A percentile compares a stretch with the other conserved stretches of the same genome.
Evolutionary conservation across 2,797 vertebrate genomes (phyloP).

Genomic region (Spinibarbus caldwelli): DNA sequence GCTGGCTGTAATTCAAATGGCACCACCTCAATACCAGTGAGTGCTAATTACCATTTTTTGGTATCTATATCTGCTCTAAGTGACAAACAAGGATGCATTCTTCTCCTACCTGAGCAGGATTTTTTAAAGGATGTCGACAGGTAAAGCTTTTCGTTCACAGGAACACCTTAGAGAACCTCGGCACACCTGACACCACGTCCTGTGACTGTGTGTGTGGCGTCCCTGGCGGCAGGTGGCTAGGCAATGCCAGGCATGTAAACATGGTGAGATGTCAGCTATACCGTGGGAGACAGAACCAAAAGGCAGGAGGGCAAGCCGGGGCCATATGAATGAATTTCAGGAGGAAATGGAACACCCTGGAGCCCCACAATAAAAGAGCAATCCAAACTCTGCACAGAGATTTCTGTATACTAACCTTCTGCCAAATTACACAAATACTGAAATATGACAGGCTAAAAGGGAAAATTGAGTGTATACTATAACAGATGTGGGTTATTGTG

Average conservation of each 20-base stretch:
- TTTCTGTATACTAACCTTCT: background rate
- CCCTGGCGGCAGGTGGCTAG: conserved; percentile 53
- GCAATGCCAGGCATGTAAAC: conserved; percentile 43
- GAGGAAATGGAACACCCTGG: conserved; percentile 13
- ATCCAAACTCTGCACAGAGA: background rate
- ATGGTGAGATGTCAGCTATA: conserved; percentile 58
- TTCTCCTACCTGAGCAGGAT: background rate
- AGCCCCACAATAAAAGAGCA: background rate
- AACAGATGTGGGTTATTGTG: background rate
- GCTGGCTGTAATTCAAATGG: background rate
- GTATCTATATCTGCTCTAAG: background rate
- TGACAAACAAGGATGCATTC: conserved; percentile 18
- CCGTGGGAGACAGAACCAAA: conserved; percentile 58
- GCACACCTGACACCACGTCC: conserved; percentile 38
- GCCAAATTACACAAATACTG: background rate
- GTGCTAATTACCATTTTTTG: background rate
- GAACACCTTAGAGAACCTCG: conserved; percentile 28
- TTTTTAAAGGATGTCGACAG: conserved; percentile 23
- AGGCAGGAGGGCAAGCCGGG: background rate
- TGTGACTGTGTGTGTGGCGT: conserved; percentile 19
- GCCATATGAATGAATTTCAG: background rate
- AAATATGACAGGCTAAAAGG: background rate
- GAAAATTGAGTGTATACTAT: background rate
- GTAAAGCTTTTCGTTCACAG: conserved; percentile 24
- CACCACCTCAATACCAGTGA: too few relatives aligned